Evolutionary conservation across 2,113 vertebrate genomes (phyloP).

Genomic region (Spermophilus dauricus): DNA sequence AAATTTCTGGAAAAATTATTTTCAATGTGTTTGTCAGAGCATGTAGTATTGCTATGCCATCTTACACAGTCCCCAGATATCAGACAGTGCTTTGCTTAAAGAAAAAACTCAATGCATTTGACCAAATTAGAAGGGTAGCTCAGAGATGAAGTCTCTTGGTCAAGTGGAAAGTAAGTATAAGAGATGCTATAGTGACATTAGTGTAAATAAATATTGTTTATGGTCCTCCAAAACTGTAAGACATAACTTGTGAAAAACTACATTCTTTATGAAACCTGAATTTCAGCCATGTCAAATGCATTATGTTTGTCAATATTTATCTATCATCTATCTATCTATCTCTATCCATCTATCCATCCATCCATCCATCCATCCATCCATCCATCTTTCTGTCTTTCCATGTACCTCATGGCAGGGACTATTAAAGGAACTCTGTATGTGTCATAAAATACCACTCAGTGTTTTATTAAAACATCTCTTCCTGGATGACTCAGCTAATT

Average conservation of each 20-base stretch:
- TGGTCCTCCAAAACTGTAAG: not conserved
- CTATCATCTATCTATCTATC: not conserved
- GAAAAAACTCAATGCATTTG: not conserved
- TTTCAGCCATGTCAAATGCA: not conserved
- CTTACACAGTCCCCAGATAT: not conserved
- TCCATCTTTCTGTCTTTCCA: no score
- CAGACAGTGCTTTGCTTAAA: not conserved
- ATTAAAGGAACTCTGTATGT: not conserved
- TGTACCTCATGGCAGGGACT: not conserved
- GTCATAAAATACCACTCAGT: not conserved
- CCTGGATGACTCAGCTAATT: not conserved
- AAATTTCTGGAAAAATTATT: not conserved
- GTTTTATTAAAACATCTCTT: not conserved
- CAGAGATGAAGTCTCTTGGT: not conserved
- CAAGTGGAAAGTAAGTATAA: not conserved
- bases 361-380: not conserved
- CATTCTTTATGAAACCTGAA: not conserved
- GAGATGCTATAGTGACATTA: not conserved
- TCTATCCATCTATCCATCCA: not conserved
- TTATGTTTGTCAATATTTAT: not conserved
- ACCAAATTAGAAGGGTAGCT: not conserved
- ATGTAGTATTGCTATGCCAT: not conserved
- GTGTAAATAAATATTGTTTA: not conserved
- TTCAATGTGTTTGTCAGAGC: not conserved
- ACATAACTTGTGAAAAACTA: not conserved